phyloP scores from a whole-genome alignment of 2,113 vertebrate species.

The Rhinichthys klamathensis region DNA sequence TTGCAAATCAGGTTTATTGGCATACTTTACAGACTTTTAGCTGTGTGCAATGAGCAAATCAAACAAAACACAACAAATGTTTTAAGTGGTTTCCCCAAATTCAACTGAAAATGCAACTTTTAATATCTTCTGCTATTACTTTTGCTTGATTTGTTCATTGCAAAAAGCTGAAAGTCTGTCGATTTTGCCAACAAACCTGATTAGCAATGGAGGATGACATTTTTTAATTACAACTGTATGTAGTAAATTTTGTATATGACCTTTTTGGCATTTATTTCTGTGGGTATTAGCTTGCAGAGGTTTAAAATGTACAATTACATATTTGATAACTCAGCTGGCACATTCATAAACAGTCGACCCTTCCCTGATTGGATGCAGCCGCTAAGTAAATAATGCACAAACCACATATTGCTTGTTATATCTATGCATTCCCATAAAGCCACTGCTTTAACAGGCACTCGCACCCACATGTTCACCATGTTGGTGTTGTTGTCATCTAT shows the following conservation, averaged over 20 bases:
- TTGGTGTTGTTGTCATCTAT: background rate
- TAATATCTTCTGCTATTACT: too few relatives aligned
- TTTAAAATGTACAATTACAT: background rate
- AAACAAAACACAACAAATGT: too few relatives aligned
- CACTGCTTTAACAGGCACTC: slow-evolving; percentile 16
- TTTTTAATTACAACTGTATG: background rate
- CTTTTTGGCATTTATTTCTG: slow-evolving; percentile 38
- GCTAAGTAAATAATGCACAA: background rate
- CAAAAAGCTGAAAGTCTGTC: too few relatives aligned
- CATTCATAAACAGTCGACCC: background rate
- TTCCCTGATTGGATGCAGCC: slow-evolving; percentile 16
- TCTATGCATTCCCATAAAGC: slow-evolving; percentile 23
- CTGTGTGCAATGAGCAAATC: too few relatives aligned
- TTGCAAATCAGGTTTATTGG: too few relatives aligned
- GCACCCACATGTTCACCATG: background rate
- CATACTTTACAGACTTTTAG: too few relatives aligned
- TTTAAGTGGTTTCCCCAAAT: too few relatives aligned
- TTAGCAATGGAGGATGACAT: too few relatives aligned
- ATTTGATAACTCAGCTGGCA: slow-evolving; percentile 13
- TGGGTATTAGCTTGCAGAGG: slow-evolving; percentile 13
- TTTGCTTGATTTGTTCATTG: too few relatives aligned
- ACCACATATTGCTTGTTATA: slow-evolving; percentile 29
- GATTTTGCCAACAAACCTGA: too few relatives aligned
- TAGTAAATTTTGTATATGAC: background rate
- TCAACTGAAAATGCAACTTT: too few relatives aligned